Evolutionary conservation across 2,797 vertebrate species (phyloP).

Genomic region (Salarias fasciatus): DNA sequence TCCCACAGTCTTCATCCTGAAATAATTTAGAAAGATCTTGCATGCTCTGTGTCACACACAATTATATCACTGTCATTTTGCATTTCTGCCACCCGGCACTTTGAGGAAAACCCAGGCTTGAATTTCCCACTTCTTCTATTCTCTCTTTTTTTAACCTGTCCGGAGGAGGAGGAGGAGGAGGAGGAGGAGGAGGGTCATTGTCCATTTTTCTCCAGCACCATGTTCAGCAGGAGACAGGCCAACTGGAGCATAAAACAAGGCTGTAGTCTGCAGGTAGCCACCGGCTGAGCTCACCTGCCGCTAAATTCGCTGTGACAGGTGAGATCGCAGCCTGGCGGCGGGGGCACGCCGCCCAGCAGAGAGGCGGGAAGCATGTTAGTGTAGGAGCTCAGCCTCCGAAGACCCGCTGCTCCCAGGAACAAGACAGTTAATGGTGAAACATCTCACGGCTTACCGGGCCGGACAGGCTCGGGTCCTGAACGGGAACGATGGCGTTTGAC

Average conservation of each 20-base stretch:
- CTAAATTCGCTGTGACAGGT: constrained; percentile 79
- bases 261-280: constrained; percentile 67
- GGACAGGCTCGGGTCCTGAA: background rate
- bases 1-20: constrained; percentile 49
- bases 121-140: constrained; percentile 6
- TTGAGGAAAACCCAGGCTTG: constrained; percentile 24
- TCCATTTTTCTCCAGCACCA: constrained; percentile 56
- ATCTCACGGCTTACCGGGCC: constrained; percentile 18
- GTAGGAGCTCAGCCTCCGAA: constrained; percentile 36
- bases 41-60: constrained; percentile 50
- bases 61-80: too few relatives aligned
- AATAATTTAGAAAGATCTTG: constrained; percentile 53
- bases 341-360: constrained; percentile 55
- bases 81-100: constrained; percentile 48
- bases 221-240: constrained; percentile 69
- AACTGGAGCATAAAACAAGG: constrained; percentile 76
- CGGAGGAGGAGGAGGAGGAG: too few relatives aligned
- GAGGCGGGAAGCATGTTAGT: constrained; percentile 50
- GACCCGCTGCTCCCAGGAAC: constrained; percentile 21
- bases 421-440: constrained; percentile 37
- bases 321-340: constrained; percentile 68
- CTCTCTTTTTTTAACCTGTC: constrained; percentile 1
- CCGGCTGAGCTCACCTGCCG: constrained; percentile 72
- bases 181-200: constrained; percentile 21
- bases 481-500: constrained; percentile 1